Conservation (phyloP, 2,888 invertebrate genomes). For the Brachyptera risi region DNA sequence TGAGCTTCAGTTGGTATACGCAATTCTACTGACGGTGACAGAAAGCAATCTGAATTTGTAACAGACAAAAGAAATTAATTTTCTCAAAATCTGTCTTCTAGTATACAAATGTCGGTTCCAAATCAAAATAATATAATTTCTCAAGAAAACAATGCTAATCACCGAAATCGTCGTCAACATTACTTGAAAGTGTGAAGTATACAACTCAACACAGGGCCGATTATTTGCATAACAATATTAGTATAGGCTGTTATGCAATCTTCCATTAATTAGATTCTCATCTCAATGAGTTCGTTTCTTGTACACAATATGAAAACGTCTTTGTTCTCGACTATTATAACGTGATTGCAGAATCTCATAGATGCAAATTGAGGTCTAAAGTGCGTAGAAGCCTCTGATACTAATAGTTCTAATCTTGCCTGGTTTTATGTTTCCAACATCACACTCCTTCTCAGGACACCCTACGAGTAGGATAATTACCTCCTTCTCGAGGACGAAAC, state of each 20-base stretch:
- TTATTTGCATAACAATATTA: conserved; percentile 8
- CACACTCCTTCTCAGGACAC: conserved; percentile 31
- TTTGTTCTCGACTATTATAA: conserved; percentile 4
- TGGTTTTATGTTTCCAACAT: conserved; percentile 29
- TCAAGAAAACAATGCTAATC: too few relatives aligned
- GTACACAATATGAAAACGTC: neutral
- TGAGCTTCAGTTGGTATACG: too few relatives aligned
- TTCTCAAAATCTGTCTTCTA: too few relatives aligned
- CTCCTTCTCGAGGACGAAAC: conserved; percentile 21
- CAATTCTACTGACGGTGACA: too few relatives aligned
- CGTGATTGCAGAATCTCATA: conserved; percentile 2
- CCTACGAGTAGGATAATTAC: neutral
- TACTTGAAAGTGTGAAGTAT: too few relatives aligned
- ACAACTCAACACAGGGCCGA: too few relatives aligned
- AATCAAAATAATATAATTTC: too few relatives aligned
- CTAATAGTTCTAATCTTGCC: conserved; percentile 34
- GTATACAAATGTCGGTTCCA: too few relatives aligned
- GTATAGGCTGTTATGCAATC: too few relatives aligned
- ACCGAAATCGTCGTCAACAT: too few relatives aligned
- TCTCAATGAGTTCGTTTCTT: neutral
- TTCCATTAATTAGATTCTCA: neutral
- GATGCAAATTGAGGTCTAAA: conserved; percentile 29
- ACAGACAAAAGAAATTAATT: too few relatives aligned
- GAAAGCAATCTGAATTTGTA: too few relatives aligned
- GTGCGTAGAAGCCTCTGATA: conserved; percentile 17